A percentile compares a stretch with the other conserved stretches of the same genome.
phyloP scores from a whole-genome alignment of 2,113 vertebrate species.

The Limanda limanda region DNA sequence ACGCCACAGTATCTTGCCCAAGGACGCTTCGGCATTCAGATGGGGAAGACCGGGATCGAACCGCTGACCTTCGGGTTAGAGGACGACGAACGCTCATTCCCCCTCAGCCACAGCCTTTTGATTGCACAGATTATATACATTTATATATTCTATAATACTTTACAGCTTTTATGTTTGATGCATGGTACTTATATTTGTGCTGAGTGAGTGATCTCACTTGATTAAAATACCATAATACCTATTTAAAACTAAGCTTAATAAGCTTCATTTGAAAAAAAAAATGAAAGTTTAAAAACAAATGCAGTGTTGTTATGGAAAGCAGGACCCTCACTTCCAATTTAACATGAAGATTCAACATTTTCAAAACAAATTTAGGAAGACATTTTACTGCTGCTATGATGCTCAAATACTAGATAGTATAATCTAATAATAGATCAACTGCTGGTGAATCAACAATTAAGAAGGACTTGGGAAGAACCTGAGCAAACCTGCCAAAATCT shows the following conservation, averaged over 20 bases:
- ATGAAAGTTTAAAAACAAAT: neutral
- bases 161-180: constrained; percentile 11
- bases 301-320: neutral
- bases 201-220: neutral
- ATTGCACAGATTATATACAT: neutral
- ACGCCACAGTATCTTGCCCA: too few relatives aligned
- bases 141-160: neutral
- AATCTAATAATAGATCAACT: constrained; percentile 1
- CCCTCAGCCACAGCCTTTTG: too few relatives aligned
- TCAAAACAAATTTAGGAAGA: neutral
- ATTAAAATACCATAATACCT: neutral
- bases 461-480: neutral
- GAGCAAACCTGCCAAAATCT: neutral
- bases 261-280: too few relatives aligned
- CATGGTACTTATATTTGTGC: constrained; percentile 13
- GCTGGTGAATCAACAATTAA: neutral
- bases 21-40: too few relatives aligned
- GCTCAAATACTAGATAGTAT: neutral
- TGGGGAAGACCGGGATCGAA: too few relatives aligned
- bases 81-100: too few relatives aligned
- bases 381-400: neutral
- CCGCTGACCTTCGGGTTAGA: too few relatives aligned
- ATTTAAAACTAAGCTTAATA: too few relatives aligned
- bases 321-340: neutral
- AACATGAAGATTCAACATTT: neutral